Base-by-base conservation (phyloP, 1,140 invertebrate genomes). In the Cydia strobilella region DNA sequence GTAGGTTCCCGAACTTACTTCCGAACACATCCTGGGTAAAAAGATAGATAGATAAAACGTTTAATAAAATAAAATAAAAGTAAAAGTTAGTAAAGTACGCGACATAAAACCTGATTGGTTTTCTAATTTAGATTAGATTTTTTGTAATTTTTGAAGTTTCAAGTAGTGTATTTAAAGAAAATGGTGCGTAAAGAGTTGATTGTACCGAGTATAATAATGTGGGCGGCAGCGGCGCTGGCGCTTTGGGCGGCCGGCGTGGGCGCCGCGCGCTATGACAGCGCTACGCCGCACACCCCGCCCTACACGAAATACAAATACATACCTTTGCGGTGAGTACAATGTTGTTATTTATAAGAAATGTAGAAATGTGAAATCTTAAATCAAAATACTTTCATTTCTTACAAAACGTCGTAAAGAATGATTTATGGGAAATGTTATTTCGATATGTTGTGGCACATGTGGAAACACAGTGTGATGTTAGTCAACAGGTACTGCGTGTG, bases 281-380 rank as follows among this genome's bases (percentile, higher is more conserved):
- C 88, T 48, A 92, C 90, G 45, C 90, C 90, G 6, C 77, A 91
- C 74, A 80, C 88, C 20, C 88, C 89, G 76, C 84, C 84, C 31
- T 85, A 86, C 59, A 78, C 71, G 13, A 88, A 84, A 69, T 85
- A 90, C 72, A 91, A 88, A 81, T 90, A 90, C 69, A 86, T 88
- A 82, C 89, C 88, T 10, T 72, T 90, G 27, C 80, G 86, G 90
- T 91, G 78, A 89, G 89, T 91, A 45, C 35, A 39, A 39, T 39
- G 31, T 39, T 39, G 35, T 39, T 39, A 39, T 39, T 39, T 39
- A 39, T 39, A 39, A 10, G 35, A 10, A 39, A 39, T 10, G 10
- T 39, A 39, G 35, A 39, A 7, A 39, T 39, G 7, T 39, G 35
- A 39, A 39, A 39, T 39, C 9, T 39, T 9, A 10, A 39, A 39